Evolutionary conservation across 1,140 invertebrate genomes (phyloP).

Genomic region (Drosophila sechellia): DNA sequence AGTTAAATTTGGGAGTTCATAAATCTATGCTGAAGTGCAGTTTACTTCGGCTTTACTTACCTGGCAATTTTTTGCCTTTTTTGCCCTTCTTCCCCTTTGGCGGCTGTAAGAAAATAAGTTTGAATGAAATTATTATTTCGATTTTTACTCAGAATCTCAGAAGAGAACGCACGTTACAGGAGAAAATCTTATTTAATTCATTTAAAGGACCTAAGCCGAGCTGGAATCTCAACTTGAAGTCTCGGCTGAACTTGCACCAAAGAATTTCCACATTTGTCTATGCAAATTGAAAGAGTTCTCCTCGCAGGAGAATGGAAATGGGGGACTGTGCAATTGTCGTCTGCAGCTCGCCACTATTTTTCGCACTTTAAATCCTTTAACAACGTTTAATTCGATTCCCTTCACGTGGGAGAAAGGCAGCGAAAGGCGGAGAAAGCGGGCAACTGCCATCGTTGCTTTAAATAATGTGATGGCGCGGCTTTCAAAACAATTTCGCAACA

Average conservation of each 20-base stretch:
- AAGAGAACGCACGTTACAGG: background rate
- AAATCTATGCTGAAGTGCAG: no score
- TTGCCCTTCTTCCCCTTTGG: conserved; percentile 78
- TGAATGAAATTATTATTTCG: background rate
- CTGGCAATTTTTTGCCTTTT: conserved; percentile 77
- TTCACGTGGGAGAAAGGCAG: conserved; percentile 14
- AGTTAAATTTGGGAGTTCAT: no score
- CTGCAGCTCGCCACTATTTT: conserved; percentile 41
- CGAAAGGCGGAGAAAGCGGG: background rate
- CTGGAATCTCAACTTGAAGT: background rate
- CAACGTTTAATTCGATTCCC: conserved; percentile 64
- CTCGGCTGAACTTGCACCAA: conserved; percentile 18
- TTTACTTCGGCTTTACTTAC: conserved; percentile 46
- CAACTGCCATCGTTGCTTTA: conserved; percentile 67
- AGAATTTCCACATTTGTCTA: conserved; percentile 43
- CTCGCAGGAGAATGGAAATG: conserved; percentile 3
- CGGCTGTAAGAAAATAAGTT: conserved; percentile 45
- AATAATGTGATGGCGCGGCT: conserved; percentile 85
- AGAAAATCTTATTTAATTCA: background rate
- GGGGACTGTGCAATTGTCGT: conserved; percentile 36
- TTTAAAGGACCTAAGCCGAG: conserved; percentile 9
- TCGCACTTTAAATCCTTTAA: conserved; percentile 67
- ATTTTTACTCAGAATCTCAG: background rate
- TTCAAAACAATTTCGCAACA: conserved; percentile 85
- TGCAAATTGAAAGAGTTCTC: conserved; percentile 30